These are phyloP conservation scores for Sebastes iracundus DNA, from an alignment of 2,797 vertebrate genomes.

Conservation along the genomic window DNA sequence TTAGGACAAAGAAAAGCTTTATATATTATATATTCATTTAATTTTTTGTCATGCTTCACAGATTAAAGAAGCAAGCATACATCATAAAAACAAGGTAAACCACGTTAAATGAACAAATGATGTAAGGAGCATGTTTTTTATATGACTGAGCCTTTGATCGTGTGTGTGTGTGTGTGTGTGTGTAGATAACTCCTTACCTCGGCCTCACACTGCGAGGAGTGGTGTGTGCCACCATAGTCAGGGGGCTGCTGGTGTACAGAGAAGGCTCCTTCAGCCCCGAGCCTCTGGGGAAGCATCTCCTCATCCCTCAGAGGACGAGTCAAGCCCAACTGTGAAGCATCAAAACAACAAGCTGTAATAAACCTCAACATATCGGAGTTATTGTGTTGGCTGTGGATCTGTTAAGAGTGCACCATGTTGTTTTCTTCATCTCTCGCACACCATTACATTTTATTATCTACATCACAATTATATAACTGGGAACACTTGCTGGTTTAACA, in stretches of 20 bases:
- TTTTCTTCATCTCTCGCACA: not conserved
- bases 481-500: not conserved
- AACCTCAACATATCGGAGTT: not conserved
- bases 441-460: not conserved
- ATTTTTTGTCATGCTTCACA: constrained; percentile 48
- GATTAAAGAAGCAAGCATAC: constrained; percentile 79
- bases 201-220: constrained; percentile 78
- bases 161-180: constrained; percentile 33
- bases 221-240: constrained; percentile 81
- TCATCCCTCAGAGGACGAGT: constrained; percentile 58
- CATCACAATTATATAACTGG: not conserved
- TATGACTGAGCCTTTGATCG: not conserved
- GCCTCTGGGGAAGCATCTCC: constrained; percentile 81
- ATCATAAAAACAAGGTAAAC: constrained; percentile 87
- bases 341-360: not conserved
- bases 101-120: not conserved
- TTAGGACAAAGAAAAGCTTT: not conserved
- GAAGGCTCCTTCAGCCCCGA: constrained; percentile 79
- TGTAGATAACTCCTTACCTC: constrained; percentile 86
- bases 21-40: not conserved
- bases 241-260: constrained; percentile 83
- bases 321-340: constrained; percentile 47
- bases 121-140: not conserved
- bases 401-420: not conserved
- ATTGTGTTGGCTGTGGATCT: not conserved